phyloP scores from a whole-genome alignment of 2,797 vertebrate species.

The Rhynchonycteris naso region DNA sequence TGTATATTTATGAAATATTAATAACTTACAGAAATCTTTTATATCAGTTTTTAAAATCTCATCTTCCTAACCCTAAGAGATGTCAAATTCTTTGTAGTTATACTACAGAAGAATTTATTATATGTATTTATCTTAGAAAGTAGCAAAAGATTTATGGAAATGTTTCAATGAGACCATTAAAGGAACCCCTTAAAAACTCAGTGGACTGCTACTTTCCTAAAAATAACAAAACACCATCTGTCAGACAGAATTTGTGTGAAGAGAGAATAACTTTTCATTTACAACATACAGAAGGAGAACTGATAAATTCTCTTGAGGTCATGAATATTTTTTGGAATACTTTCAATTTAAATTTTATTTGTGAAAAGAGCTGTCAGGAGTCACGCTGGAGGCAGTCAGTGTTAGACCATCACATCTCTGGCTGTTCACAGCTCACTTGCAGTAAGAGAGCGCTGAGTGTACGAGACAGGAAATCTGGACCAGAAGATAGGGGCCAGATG shows the following conservation, averaged over 20 bases:
- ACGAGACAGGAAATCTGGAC: background rate
- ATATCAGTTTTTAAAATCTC: background rate
- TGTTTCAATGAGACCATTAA: constrained; percentile 59
- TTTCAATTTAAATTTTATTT: constrained; percentile 75
- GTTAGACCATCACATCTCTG: background rate
- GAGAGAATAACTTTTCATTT: constrained; percentile 71
- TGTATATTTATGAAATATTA: background rate
- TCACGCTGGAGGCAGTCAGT: background rate
- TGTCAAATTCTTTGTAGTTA: constrained; percentile 39
- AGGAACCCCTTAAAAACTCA: constrained; percentile 70
- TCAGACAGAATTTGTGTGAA: constrained; percentile 76
- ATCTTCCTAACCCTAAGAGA: constrained; percentile 24
- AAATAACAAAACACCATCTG: constrained; percentile 74
- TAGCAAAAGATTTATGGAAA: constrained; percentile 65
- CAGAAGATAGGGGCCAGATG: background rate
- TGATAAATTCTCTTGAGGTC: constrained; percentile 64
- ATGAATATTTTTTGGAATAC: constrained; percentile 55
- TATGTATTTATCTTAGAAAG: constrained; percentile 31
- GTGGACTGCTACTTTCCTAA: constrained; percentile 63
- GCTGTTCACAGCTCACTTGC: fast-evolving
- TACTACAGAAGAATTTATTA: constrained; percentile 18
- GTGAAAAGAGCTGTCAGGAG: constrained; percentile 55
- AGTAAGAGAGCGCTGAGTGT: fast-evolving
- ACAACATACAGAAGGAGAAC: constrained; percentile 54
- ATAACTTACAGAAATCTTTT: background rate